Evolutionary conservation across 1,140 invertebrate species (phyloP).

Genomic region (Pogonus chalceus): DNA sequence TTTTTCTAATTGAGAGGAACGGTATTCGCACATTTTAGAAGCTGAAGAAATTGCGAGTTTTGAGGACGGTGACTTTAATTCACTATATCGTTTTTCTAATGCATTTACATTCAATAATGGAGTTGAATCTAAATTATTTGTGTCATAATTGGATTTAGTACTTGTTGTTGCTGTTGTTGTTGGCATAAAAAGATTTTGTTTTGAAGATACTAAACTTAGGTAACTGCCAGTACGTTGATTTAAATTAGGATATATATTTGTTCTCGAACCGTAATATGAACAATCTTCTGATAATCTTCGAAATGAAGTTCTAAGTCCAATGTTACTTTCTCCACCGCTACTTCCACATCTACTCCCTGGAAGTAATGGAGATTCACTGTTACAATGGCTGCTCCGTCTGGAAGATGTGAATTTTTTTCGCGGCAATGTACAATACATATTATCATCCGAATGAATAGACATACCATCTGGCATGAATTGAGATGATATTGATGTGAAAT

Average conservation of each 20-base stretch:
- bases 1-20: conserved; percentile 61
- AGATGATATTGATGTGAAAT: neutral
- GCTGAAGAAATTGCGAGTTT: conserved; percentile 38
- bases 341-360: conserved; percentile 39
- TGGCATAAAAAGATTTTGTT: conserved; percentile 32
- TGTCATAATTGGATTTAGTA: neutral
- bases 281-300: conserved; percentile 22
- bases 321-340: conserved; percentile 35
- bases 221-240: conserved; percentile 41
- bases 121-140: conserved; percentile 34
- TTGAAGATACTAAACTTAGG: conserved; percentile 34
- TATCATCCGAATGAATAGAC: conserved; percentile 28
- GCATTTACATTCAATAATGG: conserved; percentile 43
- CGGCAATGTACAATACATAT: conserved; percentile 51
- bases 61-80: conserved; percentile 18
- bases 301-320: conserved; percentile 15
- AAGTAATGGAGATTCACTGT: conserved; percentile 58
- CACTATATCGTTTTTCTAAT: conserved; percentile 26
- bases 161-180: neutral
- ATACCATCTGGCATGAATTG: neutral
- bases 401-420: conserved; percentile 32
- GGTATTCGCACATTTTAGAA: conserved; percentile 56
- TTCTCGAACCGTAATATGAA: conserved; percentile 11
- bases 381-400: conserved; percentile 43
- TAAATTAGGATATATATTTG: conserved; percentile 24